Evolutionary conservation across 2,797 vertebrate species (phyloP).

Genomic region (Schizothorax lantsangensis): DNA sequence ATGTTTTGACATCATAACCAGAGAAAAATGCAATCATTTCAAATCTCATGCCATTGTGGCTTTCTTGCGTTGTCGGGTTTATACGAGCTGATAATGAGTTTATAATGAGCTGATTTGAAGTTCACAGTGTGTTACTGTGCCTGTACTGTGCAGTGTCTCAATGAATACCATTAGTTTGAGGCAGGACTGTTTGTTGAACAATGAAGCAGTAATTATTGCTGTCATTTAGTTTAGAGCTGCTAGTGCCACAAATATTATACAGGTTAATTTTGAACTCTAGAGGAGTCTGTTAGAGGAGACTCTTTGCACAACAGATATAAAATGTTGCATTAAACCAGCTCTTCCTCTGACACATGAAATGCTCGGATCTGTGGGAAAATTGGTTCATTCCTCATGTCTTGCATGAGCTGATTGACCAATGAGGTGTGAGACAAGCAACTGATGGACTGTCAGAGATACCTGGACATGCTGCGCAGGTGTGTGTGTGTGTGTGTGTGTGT

Average conservation of each 20-base stretch:
- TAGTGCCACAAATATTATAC: neutral
- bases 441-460: constrained; percentile 16
- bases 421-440: constrained; percentile 6
- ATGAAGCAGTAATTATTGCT: neutral
- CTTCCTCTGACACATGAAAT: neutral
- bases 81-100: neutral
- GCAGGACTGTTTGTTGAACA: neutral
- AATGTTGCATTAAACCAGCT: neutral
- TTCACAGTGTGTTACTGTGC: neutral
- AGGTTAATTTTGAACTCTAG: neutral
- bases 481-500: constrained; percentile 3
- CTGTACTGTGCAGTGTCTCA: neutral
- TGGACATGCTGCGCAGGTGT: neutral
- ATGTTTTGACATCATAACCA: neutral
- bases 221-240: neutral
- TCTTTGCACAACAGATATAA: neutral
- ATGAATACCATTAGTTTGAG: neutral
- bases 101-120: neutral
- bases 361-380: neutral
- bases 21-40: neutral
- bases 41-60: neutral
- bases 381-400: neutral
- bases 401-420: constrained; percentile 10
- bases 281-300: too few species aligned
- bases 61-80: neutral